Base-by-base conservation (phyloP, 2,797 vertebrate genomes). In the Fundulus diaphanus region DNA sequence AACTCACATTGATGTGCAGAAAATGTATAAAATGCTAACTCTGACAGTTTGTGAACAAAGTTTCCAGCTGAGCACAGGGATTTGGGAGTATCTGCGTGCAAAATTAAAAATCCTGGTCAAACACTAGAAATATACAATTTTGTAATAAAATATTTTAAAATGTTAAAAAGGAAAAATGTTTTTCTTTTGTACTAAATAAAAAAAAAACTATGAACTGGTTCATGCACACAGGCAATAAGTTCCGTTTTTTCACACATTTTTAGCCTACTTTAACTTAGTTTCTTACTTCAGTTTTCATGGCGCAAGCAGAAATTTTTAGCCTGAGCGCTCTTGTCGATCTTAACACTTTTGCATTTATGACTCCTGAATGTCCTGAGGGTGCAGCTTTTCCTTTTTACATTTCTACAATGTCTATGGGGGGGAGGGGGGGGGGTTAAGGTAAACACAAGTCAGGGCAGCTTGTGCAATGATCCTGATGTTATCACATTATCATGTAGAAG, bases 291-390 rank as follows among this genome's bases (percentile, higher is more conserved):
- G 31, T 78, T 88, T 86, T 82, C 67, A 73, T 57, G 49, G 70
- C 6, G 56, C 87, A 85, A 87, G 85, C 86, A 81, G 48, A 84
- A 74, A 27, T 16, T 48, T 48, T 72, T 66, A 63, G 59, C 71
- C 44, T 24, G 33, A 74, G 71, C 29, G 49, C 75, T 85, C 57
- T 48, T 46, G 72, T 42, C 70, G 68, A 82, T 81, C 52, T 66
- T 65, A 85, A 82, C 76, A 81, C 66, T 86, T 89, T 77, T 74
- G 76, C 79, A 69, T 74, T 85, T 81, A 65, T 71, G 81, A 69
- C 81, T 89, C 67, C 70, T 71, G 56, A 83, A 88, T 85, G 72
- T 86, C 85, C 75, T 84, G 24, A 69, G 76, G 76, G 59, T 82
- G 77, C 74, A 88, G 70, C 76, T 84, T 84, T 76, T 68, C 72